Evolutionary conservation across 2,113 vertebrate genomes (phyloP), one percentile per base, ranked within the genome.

Genomic region (Conger conger): DNA sequence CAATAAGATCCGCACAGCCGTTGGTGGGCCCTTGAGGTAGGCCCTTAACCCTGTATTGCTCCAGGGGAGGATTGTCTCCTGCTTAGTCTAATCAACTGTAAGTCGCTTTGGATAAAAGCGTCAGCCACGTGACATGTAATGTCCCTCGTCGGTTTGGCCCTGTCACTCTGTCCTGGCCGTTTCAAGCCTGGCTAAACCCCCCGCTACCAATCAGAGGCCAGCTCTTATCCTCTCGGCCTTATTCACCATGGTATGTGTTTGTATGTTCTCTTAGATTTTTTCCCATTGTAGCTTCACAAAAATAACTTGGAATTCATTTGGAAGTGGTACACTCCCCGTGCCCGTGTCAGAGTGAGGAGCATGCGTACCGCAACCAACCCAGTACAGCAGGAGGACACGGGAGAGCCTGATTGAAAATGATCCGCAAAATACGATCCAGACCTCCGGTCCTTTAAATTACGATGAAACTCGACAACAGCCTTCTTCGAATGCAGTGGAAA

Each of bases 381-480:
- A 87, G 89, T 92, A 85, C 40, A 90, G 88, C 85, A 89, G 84
- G 20, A 27, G 60, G 57, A 40, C 83, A 68, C 84, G 50, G 30
- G 27, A 91, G 86, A 90, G 57, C 5, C 27, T 91, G 87, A 93
- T 91, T 91, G 86, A 77, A 93, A 82, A 35, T 30, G 90, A 92
- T 87, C 40, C 50, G 16, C 35, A 84, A 92, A 94, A 94, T 91
- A 38, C 0, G 87, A 87, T 86, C 90, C 93, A 93, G 93, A 91
- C 87, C 68, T 54, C 54, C 73, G 20, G 30, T 60, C 15, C 20
- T 78, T 83, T 57, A 82, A 76, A 68, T n/a, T n/a, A 40, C 83
- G 79, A 57, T 33, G 42, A 27, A 85, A 60, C 33, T 53, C 38
- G 37, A 11, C 73, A 42, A 86, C 5, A 36, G 35, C 87, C 86